Percentiles rank a stretch among this genome's conserved stretches.
Conservation (phyloP, 1,140 invertebrate genomes). For the Leptinotarsa texana region DNA sequence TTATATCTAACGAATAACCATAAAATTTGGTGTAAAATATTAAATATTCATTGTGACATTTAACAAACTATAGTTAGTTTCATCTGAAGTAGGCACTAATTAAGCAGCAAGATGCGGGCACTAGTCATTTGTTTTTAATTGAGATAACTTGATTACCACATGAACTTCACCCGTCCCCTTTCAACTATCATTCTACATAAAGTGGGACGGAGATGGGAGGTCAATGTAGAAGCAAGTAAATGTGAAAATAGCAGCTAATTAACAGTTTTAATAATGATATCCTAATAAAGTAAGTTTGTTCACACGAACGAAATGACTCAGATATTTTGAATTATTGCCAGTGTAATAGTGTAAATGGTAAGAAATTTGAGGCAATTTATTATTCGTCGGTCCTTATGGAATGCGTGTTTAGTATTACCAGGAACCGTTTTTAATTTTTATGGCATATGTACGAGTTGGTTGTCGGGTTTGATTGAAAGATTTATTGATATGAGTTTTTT, state of each 20-base stretch:
- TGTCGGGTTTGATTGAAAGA: conserved; percentile 12
- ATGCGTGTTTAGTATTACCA: conserved; percentile 16
- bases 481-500: conserved; percentile 14
- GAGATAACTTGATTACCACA: conserved; percentile 41
- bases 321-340: conserved; percentile 40
- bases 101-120: conserved; percentile 47
- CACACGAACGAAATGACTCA: conserved; percentile 42
- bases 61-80: conserved; percentile 45
- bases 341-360: conserved; percentile 25
- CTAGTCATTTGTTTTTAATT: conserved; percentile 49
- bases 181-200: neutral
- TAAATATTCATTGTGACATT: conserved; percentile 45
- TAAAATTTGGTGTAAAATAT: conserved; percentile 34
- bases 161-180: neutral
- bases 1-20: conserved; percentile 9
- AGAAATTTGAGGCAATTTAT: conserved; percentile 13
- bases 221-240: conserved; percentile 27
- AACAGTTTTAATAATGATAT: conserved; percentile 45
- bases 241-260: conserved; percentile 29
- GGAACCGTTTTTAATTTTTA: conserved; percentile 24
- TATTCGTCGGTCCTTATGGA: conserved; percentile 12
- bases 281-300: conserved; percentile 44
- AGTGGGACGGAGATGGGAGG: conserved; percentile 18
- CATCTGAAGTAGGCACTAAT: conserved; percentile 44
- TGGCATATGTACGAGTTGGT: conserved; percentile 9